Conservation (phyloP, 1,140 invertebrate genomes). For the Caenorhabditis briggsae region DNA sequence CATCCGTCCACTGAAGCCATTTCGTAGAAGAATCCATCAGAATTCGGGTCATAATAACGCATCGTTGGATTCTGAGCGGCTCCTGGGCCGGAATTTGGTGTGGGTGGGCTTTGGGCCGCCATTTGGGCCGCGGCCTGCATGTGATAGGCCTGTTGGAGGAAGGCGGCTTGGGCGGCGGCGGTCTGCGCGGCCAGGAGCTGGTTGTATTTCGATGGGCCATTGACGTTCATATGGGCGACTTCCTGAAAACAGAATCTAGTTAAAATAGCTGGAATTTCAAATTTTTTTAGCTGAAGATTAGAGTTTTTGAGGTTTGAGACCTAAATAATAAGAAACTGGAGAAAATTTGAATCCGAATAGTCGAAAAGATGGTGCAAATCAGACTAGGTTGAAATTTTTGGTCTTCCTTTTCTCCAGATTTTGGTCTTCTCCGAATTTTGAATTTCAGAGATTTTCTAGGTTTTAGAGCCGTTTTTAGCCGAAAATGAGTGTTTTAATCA, state of each 20-base stretch:
- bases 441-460: no score
- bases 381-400: no score
- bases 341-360: no score
- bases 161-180: slow-evolving; percentile 63
- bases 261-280: not conserved
- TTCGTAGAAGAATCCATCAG: slow-evolving; percentile 76
- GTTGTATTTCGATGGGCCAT: slow-evolving; percentile 21
- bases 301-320: not conserved
- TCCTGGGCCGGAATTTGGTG: not conserved
- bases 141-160: slow-evolving; percentile 48
- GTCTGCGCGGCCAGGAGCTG: slow-evolving; percentile 37
- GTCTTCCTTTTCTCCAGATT: no score
- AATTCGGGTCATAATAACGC: slow-evolving; percentile 72
- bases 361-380: no score
- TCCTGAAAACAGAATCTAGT: slow-evolving; percentile 4
- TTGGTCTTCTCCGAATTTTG: no score
- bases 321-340: no score
- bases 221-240: slow-evolving; percentile 38
- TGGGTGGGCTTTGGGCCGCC: not conserved
- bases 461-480: no score
- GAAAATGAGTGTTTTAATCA: no score
- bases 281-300: no score
- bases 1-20: slow-evolving; percentile 76
- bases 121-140: slow-evolving; percentile 50
- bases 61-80: slow-evolving; percentile 52